These are phyloP conservation scores for Mythimna vitellina DNA, from an alignment of 2,888 invertebrate species.

Conservation along the genomic window DNA sequence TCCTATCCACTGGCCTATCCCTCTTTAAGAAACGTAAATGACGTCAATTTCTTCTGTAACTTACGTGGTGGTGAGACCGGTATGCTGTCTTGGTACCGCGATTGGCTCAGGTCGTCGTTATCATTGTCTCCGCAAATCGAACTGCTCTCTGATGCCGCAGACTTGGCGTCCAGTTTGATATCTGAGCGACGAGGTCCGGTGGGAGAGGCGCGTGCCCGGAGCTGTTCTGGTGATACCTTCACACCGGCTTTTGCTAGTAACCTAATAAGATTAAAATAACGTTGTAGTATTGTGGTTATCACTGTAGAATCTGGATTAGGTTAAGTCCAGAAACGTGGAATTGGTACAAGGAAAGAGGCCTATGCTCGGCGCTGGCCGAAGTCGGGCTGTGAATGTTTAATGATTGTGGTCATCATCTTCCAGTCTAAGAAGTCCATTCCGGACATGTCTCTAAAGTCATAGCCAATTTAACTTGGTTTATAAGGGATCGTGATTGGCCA, in stretches of 20 bases:
- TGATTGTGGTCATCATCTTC: neutral
- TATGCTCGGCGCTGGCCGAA: too few species aligned
- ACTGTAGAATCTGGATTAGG: too few species aligned
- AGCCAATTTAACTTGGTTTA: neutral
- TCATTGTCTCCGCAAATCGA: conserved; percentile 95
- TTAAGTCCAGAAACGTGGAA: too few species aligned
- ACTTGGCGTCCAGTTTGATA: conserved; percentile 94
- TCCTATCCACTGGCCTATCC: too few species aligned
- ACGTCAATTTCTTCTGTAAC: conserved; percentile 59
- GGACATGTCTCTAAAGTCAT: neutral
- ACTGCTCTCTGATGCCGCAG: conserved; percentile 93
- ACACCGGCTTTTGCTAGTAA: conserved; percentile 97
- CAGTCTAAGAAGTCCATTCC: neutral
- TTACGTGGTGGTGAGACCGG: conserved; percentile 92
- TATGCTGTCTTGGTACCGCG: conserved; percentile 88
- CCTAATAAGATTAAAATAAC: conserved; percentile 77
- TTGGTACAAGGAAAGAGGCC: too few species aligned
- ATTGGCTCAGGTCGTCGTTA: conserved; percentile 95
- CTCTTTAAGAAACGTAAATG: too few species aligned
- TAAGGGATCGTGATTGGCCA: neutral
- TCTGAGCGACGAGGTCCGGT: conserved; percentile 95
- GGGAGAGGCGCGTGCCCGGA: conserved; percentile 96
- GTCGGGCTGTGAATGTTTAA: too few species aligned
- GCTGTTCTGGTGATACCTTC: conserved; percentile 95
- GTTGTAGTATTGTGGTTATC: neutral